Conservation (phyloP, 1,140 invertebrate species). For the Portunus trituberculatus region DNA sequence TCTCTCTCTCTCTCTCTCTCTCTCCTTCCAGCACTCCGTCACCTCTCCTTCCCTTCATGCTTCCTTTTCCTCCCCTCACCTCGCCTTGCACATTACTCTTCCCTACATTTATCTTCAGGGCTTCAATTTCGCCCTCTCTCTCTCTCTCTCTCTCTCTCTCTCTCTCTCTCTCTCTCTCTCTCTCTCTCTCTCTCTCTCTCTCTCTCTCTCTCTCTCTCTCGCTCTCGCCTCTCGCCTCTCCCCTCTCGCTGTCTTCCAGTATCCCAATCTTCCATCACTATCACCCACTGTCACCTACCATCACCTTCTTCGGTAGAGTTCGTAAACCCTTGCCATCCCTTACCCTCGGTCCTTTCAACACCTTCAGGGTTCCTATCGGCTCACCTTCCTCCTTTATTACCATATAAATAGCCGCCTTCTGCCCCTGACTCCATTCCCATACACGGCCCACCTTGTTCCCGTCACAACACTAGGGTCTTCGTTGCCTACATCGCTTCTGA, state of each 20-base stretch:
- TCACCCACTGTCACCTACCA: too few relatives aligned
- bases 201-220: not conserved
- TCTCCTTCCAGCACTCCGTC: not conserved
- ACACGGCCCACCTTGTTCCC: not conserved
- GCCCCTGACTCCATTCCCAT: not conserved
- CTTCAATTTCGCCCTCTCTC: not conserved
- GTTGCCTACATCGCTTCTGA: too few relatives aligned
- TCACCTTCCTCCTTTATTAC: not conserved
- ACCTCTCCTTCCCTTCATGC: not conserved
- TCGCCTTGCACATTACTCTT: not conserved
- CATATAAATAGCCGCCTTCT: not conserved
- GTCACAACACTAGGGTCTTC: too few relatives aligned
- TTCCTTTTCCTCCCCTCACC: not conserved
- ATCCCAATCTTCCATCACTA: not conserved
- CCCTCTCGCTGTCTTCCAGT: not conserved
- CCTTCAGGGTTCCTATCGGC: not conserved
- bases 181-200: slow-evolving; percentile 17
- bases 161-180: not conserved
- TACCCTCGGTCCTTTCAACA: not conserved
- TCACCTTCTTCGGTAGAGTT: too few relatives aligned
- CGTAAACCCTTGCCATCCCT: not conserved
- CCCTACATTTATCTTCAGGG: not conserved
- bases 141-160: not conserved
- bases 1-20: not conserved
- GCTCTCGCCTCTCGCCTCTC: not conserved